Evolutionary conservation across 2,113 vertebrate genomes (phyloP).

Genomic region (Setophaga petechia): DNA sequence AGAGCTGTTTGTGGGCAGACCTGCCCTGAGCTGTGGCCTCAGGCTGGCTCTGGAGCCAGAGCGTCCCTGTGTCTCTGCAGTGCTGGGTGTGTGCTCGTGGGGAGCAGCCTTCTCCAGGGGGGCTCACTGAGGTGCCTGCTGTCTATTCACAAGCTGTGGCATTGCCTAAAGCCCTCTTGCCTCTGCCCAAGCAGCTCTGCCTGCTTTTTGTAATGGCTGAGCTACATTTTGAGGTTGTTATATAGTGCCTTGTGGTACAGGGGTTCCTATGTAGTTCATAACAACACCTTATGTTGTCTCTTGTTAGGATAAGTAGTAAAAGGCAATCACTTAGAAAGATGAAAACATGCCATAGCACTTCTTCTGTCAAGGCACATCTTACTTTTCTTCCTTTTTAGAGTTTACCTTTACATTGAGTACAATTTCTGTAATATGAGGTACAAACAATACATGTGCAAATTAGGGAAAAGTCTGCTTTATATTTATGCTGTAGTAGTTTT

Average conservation of each 20-base stretch:
- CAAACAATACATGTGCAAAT: not conserved
- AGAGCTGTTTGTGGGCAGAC: not conserved
- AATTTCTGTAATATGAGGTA: not conserved
- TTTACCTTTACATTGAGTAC: not conserved
- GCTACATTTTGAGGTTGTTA: not conserved
- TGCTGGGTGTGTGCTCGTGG: fast-evolving
- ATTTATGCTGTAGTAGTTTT: not conserved
- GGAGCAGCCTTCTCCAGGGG: not conserved
- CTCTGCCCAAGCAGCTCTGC: not conserved
- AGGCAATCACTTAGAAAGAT: not conserved
- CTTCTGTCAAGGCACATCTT: not conserved
- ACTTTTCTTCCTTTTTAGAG: not conserved
- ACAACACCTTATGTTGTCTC: not conserved
- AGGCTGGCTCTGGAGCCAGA: not conserved
- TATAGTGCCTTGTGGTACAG: not conserved
- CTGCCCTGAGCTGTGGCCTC: not conserved
- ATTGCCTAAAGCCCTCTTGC: not conserved
- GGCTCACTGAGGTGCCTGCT: not conserved
- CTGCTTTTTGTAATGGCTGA: not conserved
- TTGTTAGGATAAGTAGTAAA: not conserved
- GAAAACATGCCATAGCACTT: not conserved
- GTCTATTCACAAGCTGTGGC: not conserved
- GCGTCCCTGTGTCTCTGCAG: fast-evolving
- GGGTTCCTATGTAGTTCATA: not conserved
- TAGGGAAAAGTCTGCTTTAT: not conserved